A percentile compares a stretch with the other conserved stretches of the same genome.
These are phyloP conservation scores for Haemorhous mexicanus DNA, from an alignment of 2,113 vertebrate species.

Conservation along the genomic window DNA sequence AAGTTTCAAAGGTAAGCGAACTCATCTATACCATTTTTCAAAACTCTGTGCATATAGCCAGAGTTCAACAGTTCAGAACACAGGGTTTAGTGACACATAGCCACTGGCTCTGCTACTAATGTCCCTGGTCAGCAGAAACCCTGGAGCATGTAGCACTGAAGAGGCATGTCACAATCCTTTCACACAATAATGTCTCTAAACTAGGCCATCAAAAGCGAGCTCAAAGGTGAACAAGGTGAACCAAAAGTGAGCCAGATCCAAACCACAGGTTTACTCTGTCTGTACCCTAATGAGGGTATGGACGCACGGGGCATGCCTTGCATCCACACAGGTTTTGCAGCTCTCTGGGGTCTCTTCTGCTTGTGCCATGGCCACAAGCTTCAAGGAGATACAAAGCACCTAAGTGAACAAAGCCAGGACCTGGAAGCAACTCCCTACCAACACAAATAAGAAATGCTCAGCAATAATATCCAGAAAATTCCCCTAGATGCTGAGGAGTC, in stretches of 20 bases:
- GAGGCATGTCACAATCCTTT: background rate
- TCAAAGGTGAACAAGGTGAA: background rate
- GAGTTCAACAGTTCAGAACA: background rate
- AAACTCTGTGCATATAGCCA: background rate
- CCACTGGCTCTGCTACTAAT: background rate
- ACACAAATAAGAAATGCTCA: background rate
- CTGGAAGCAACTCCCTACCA: background rate
- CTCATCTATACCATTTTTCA: background rate
- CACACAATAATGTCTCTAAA: background rate
- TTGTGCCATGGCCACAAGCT: background rate
- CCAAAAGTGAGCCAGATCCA: background rate
- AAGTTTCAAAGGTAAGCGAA: background rate
- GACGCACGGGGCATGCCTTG: background rate
- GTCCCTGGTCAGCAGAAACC: background rate
- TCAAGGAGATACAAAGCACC: rapidly evolving
- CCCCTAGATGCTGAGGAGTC: background rate
- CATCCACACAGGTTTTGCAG: background rate
- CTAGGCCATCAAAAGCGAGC: background rate
- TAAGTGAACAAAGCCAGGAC: background rate
- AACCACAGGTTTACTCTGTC: background rate
- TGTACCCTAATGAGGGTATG: background rate
- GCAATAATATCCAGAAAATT: background rate
- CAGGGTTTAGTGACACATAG: background rate
- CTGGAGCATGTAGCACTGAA: background rate
- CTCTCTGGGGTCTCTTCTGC: background rate